Evolutionary conservation across 1,140 invertebrate species (phyloP).

Genomic region (Hirudo medicinalis): DNA sequence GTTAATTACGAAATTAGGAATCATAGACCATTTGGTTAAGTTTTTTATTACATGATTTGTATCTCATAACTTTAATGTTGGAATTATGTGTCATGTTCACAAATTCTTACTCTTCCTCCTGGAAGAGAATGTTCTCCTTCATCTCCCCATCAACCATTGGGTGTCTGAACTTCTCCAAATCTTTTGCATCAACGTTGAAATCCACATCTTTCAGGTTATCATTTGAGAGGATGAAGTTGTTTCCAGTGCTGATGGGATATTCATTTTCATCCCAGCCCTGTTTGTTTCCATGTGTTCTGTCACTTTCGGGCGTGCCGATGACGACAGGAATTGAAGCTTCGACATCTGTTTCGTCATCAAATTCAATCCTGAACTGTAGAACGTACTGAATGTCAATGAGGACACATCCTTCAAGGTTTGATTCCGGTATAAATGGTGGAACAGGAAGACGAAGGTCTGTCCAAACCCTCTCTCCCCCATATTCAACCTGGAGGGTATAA

Average conservation of each 20-base stretch:
- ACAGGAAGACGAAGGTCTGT: conserved; percentile 33
- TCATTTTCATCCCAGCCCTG: conserved; percentile 7
- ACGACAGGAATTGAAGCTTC: conserved; percentile 18
- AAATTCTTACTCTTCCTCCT: not conserved
- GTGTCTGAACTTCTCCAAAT: conserved; percentile 22
- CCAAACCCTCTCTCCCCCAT: conserved; percentile 37
- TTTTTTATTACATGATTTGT: too few species aligned
- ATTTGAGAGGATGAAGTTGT: conserved; percentile 12
- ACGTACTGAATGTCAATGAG: conserved; percentile 37
- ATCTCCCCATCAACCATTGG: conserved; percentile 25
- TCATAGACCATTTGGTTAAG: too few species aligned
- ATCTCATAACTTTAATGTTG: too few species aligned
- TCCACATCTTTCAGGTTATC: conserved; percentile 19
- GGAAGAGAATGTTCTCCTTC: conserved; percentile 30
- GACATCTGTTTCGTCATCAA: conserved; percentile 21
- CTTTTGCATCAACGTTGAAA: conserved; percentile 21
- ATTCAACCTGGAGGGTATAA: conserved; percentile 25
- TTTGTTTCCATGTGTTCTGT: conserved; percentile 9
- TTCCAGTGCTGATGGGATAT: conserved; percentile 8
- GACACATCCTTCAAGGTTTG: conserved; percentile 34
- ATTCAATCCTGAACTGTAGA: conserved; percentile 35
- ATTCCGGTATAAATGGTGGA: conserved; percentile 39
- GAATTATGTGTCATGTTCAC: too few species aligned
- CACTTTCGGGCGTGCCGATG: conserved; percentile 18
- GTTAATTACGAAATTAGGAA: too few species aligned